Base-by-base conservation (phyloP, 30 jellyfish, hydroid and myxozoan species). In the Aurelia sp. region DNA sequence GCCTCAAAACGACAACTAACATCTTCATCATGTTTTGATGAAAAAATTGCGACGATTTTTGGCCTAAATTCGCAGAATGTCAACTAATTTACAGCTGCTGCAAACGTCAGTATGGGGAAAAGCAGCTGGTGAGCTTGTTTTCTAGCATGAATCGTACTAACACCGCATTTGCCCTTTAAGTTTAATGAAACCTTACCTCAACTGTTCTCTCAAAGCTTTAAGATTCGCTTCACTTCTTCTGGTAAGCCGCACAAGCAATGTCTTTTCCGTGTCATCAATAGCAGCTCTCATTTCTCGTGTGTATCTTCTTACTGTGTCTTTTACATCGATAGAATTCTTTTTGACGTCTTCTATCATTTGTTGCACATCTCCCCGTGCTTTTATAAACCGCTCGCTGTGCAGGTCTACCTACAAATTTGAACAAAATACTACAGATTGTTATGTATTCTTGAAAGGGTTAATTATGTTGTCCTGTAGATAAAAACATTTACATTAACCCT, bases 311-410 rank as follows among this genome's bases (percentile, higher is more conserved):
- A 90, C 88, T 11, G 53, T 85, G 19, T 90, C 94, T 52, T 82
- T 74, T 3, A 80, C 91, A 9, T 51, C 57, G 17, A 81, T 71
- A 11, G 94, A 67, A 69, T 82, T 82, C 86, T 66, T 65, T 55
- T 90, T 81, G 20, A 82, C 87, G 21, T 67, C 94, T 76, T 90
- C 94, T 47, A 90, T 81, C 86, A 57, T 67, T 44, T 75, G 78
- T 73, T 90, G 97, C n/a, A 81, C 93, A n/a, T 82, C 91, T 20
- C 83, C 82, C 8, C 94, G 74, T 47, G 88, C 86, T 67, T 82
- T 82, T 63, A 75, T 75, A n/a, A n/a, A 77, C 18, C 88, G 75
- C 27, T 82, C 97, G 58, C 90, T 62, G 84, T 73, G 88, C 60
- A 61, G n/a, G 21, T 90, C 97, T 35, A 90, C 90, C 97, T 90